Percentiles rank a stretch among this genome's conserved stretches.
phyloP scores from a whole-genome alignment of 2,888 invertebrate species.

The Diarsia dahlii region DNA sequence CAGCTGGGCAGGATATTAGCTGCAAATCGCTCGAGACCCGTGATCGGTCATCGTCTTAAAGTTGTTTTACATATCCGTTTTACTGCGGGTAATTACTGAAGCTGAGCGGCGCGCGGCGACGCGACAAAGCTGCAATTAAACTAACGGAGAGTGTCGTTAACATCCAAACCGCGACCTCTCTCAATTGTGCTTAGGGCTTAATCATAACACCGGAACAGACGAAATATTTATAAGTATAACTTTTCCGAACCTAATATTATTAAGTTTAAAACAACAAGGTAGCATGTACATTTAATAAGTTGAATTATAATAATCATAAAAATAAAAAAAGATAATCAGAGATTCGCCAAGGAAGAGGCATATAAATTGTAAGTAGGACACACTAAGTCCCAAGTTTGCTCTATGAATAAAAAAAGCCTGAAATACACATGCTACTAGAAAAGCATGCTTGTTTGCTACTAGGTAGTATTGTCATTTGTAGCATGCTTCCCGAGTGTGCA shows the following conservation, averaged over 20 bases:
- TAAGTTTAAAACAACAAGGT: slow-evolving; percentile 10
- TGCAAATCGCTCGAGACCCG: slow-evolving; percentile 79
- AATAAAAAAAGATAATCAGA: too few species aligned
- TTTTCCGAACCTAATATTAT: slow-evolving; percentile 5
- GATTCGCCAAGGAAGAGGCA: background rate
- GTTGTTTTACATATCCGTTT: slow-evolving; percentile 87
- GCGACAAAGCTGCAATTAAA: slow-evolving; percentile 88
- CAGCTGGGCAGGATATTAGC: slow-evolving; percentile 85
- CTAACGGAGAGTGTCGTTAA: slow-evolving; percentile 86
- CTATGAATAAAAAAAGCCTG: too few species aligned
- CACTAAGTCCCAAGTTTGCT: background rate
- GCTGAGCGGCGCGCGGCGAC: slow-evolving; percentile 77
- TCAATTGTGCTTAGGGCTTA: slow-evolving; percentile 76
- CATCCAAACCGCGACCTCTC: slow-evolving; percentile 76
- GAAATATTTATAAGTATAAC: slow-evolving; percentile 30
- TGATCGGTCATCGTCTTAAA: slow-evolving; percentile 83
- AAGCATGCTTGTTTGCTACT: too few species aligned
- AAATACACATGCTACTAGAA: too few species aligned
- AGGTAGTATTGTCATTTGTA: too few species aligned
- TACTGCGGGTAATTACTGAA: slow-evolving; percentile 86
- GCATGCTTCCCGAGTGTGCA: too few species aligned
- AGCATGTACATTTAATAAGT: background rate
- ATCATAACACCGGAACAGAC: slow-evolving; percentile 71
- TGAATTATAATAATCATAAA: background rate
- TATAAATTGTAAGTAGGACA: slow-evolving; percentile 3